Conservation (phyloP, 2,797 vertebrate genomes). For the Thripadectes ignobilis region DNA sequence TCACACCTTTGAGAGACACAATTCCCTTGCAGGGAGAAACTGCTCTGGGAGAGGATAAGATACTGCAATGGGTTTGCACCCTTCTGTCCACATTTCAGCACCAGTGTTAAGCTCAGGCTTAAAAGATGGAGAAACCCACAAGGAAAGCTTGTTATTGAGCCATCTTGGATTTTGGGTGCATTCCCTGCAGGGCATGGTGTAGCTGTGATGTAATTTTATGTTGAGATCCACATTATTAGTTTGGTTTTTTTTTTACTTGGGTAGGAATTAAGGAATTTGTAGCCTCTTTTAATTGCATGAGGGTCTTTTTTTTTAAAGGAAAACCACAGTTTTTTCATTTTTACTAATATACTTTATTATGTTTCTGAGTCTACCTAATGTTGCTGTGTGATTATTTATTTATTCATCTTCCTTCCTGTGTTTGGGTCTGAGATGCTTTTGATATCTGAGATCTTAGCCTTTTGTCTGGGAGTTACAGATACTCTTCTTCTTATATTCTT, state of each 20-base stretch:
- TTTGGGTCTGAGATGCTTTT: neutral
- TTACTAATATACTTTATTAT: neutral
- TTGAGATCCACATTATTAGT: neutral
- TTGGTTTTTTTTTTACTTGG: neutral
- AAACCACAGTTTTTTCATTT: fast-evolving
- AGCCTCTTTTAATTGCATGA: neutral
- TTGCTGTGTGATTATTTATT: neutral
- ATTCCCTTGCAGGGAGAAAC: neutral
- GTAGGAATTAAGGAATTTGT: neutral
- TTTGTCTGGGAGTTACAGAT: neutral
- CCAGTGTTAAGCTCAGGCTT: neutral
- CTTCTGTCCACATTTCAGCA: neutral
- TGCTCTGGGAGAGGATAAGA: neutral
- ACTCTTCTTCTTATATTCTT: too few species aligned
- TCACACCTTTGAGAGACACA: neutral
- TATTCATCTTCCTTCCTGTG: neutral
- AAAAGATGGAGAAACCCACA: neutral
- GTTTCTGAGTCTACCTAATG: neutral
- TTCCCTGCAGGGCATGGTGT: neutral
- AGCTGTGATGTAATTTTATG: neutral
- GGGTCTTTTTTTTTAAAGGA: neutral
- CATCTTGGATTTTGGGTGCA: neutral
- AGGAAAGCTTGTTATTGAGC: neutral
- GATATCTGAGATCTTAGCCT: neutral
- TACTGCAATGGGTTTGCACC: neutral